A percentile compares a stretch with the other conserved stretches of the same genome.
phyloP scores from a whole-genome alignment of 1,140 invertebrate genomes.

The Phymorhynchus buccinoides region DNA sequence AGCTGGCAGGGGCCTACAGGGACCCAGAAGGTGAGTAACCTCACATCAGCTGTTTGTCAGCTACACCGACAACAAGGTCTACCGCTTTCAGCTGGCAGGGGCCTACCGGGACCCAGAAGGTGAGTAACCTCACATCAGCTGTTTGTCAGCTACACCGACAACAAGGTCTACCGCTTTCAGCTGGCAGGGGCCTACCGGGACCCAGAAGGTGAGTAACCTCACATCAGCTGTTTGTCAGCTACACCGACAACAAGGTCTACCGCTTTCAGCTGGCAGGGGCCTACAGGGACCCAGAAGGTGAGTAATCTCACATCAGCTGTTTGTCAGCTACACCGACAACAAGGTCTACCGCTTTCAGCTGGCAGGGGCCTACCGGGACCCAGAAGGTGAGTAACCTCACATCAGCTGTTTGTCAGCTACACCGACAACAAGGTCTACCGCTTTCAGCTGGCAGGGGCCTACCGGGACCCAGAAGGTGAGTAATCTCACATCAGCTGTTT shows the following conservation, averaged over 20 bases:
- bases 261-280: constrained; percentile 86
- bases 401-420: constrained; percentile 88
- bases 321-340: constrained; percentile 89
- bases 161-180: constrained; percentile 88
- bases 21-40: constrained; percentile 75
- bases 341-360: constrained; percentile 89
- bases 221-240: constrained; percentile 88
- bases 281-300: constrained; percentile 77
- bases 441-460: constrained; percentile 84
- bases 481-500: no score
- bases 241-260: constrained; percentile 89
- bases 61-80: constrained; percentile 89
- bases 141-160: constrained; percentile 90
- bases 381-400: constrained; percentile 69
- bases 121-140: constrained; percentile 76
- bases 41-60: constrained; percentile 88
- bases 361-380: constrained; percentile 80
- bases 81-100: constrained; percentile 85
- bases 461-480: constrained; percentile 76
- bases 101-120: constrained; percentile 79
- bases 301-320: constrained; percentile 79
- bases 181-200: constrained; percentile 80
- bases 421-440: constrained; percentile 89
- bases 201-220: constrained; percentile 73
- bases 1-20: constrained; percentile 81